Conservation (phyloP, 1,140 invertebrate genomes). For the Globodera rostochiensis region DNA sequence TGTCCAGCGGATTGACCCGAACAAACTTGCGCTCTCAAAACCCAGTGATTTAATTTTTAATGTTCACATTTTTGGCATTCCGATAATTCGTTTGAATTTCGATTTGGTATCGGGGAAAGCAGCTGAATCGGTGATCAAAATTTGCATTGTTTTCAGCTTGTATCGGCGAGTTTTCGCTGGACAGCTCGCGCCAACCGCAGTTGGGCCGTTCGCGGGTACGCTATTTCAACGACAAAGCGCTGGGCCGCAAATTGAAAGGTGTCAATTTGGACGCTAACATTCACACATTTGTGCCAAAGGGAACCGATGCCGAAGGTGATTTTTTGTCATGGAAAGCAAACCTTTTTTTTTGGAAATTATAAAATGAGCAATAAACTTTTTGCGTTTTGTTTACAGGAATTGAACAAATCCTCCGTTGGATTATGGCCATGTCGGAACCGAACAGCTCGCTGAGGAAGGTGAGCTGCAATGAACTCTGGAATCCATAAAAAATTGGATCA, state of each 20-base stretch:
- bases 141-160: background rate
- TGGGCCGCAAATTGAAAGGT: background rate
- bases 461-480: background rate
- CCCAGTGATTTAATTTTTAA: background rate
- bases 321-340: too few relatives aligned
- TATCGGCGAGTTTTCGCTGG: conserved; percentile 20
- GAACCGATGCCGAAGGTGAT: background rate
- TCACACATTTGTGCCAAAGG: conserved; percentile 12
- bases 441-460: conserved; percentile 18
- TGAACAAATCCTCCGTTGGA: conserved; percentile 13
- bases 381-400: background rate
- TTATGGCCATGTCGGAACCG: conserved; percentile 8
- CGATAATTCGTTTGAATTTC: too few relatives aligned
- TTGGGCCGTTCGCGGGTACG: conserved; percentile 24
- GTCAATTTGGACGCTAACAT: background rate
- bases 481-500: background rate
- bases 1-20: background rate
- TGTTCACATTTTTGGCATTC: too few relatives aligned
- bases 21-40: background rate
- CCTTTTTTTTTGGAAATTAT: too few relatives aligned
- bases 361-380: background rate
- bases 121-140: too few relatives aligned
- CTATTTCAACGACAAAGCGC: conserved; percentile 13
- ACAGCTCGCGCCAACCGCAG: background rate
- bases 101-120: too few relatives aligned